These are phyloP conservation scores for Invenusta paracnida DNA, from an alignment of 2,888 invertebrate genomes.

Conservation along the genomic window DNA sequence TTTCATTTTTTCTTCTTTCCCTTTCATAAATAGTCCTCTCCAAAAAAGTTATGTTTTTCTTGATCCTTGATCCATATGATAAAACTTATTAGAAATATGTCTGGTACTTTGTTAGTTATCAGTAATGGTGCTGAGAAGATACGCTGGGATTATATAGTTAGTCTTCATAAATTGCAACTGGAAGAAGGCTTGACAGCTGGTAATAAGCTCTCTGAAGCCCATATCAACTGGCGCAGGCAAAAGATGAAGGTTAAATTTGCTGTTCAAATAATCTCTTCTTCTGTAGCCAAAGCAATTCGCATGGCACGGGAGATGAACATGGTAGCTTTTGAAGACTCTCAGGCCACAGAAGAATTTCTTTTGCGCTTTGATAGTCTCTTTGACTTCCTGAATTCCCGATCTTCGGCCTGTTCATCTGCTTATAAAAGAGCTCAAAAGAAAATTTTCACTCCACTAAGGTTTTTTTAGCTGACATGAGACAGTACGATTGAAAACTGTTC, in stretches of 20 bases:
- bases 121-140: too few species aligned
- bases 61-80: conserved; percentile 46
- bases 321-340: background rate
- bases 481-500: background rate
- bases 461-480: background rate
- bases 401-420: background rate
- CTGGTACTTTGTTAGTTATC: too few species aligned
- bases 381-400: conserved; percentile 22
- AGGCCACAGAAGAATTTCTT: conserved; percentile 5
- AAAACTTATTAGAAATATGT: conserved; percentile 43
- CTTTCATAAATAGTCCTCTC: background rate
- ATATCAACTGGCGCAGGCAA: conserved; percentile 43
- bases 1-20: too few species aligned
- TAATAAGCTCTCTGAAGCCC: conserved; percentile 43
- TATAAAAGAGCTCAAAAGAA: background rate
- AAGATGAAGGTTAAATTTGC: conserved; percentile 48
- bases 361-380: conserved; percentile 10
- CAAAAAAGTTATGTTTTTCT: conserved; percentile 39
- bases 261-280: conserved; percentile 45
- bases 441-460: background rate
- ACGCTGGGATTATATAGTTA: conserved; percentile 40
- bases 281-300: conserved; percentile 45
- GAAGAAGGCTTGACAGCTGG: conserved; percentile 42
- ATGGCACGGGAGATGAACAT: conserved; percentile 9
- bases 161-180: conserved; percentile 38